These are phyloP conservation scores for Enteromius radiatus DNA, from an alignment of 2,797 vertebrate species.

Conservation along the genomic window DNA sequence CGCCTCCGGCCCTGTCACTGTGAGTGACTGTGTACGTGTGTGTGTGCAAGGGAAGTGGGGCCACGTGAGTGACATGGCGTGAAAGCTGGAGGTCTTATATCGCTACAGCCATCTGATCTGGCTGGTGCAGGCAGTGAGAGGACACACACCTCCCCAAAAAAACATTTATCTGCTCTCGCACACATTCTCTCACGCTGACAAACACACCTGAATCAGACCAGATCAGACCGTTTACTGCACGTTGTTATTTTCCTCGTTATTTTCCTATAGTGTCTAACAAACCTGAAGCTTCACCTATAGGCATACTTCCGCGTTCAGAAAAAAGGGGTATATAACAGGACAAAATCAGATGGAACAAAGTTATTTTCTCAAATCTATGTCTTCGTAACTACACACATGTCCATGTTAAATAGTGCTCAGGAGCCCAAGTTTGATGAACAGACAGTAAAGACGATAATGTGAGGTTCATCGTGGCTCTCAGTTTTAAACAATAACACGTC, in stretches of 20 bases:
- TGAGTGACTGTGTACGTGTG: slow-evolving; percentile 71
- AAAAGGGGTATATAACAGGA: too few species aligned
- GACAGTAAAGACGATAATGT: background rate
- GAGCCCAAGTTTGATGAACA: slow-evolving; percentile 4
- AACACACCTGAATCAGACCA: slow-evolving; percentile 34
- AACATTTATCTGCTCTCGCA: slow-evolving; percentile 83
- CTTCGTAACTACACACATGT: background rate
- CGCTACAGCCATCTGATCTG: slow-evolving; percentile 79
- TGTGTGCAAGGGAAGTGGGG: slow-evolving; percentile 37
- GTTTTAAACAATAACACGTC: slow-evolving; percentile 55
- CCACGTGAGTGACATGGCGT: slow-evolving; percentile 61
- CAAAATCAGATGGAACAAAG: too few species aligned
- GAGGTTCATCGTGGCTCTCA: background rate
- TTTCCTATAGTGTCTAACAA: too few species aligned
- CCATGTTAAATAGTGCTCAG: slow-evolving; percentile 7
- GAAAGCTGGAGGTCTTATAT: slow-evolving; percentile 71
- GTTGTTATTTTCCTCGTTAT: too few species aligned
- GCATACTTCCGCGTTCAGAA: too few species aligned
- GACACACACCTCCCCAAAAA: slow-evolving; percentile 62
- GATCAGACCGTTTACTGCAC: too few species aligned
- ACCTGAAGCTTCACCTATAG: too few species aligned
- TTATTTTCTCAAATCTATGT: background rate
- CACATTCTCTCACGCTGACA: slow-evolving; percentile 31
- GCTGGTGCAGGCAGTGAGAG: slow-evolving; percentile 65
- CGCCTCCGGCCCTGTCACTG: slow-evolving; percentile 74